These are phyloP conservation scores for Cygnus buccinator DNA, from an alignment of 2,113 vertebrate species.

Conservation along the genomic window DNA sequence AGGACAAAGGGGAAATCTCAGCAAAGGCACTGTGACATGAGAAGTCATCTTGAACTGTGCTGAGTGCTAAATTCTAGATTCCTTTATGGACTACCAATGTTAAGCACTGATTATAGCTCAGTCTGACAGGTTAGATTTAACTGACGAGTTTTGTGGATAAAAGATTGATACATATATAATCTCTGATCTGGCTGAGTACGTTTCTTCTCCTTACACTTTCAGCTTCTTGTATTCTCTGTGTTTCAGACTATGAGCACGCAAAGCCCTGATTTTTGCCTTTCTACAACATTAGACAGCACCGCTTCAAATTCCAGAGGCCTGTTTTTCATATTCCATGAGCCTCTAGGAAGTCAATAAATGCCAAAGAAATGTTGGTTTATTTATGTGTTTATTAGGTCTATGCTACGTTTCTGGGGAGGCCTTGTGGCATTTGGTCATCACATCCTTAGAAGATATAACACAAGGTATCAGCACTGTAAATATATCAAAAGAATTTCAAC, in stretches of 20 bases:
- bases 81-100: neutral
- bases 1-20: neutral
- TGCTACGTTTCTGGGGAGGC: constrained; percentile 34
- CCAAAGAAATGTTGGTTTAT: constrained; percentile 64
- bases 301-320: constrained; percentile 59
- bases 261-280: neutral
- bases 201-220: neutral
- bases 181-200: neutral
- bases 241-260: neutral
- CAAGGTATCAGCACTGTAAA: neutral
- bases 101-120: neutral
- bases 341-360: constrained; percentile 64
- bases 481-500: neutral
- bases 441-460: constrained; percentile 31
- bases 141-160: neutral
- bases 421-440: constrained; percentile 57
- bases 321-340: constrained; percentile 36
- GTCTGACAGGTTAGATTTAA: neutral
- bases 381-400: constrained; percentile 52
- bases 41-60: neutral
- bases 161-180: neutral
- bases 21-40: neutral
- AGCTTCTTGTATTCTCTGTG: neutral
- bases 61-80: neutral
- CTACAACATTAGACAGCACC: neutral